A percentile compares a stretch with the other conserved stretches of the same genome.
These are phyloP conservation scores for Elymnias hypermnestra DNA, from an alignment of 1,140 invertebrate genomes.

Conservation along the genomic window DNA sequence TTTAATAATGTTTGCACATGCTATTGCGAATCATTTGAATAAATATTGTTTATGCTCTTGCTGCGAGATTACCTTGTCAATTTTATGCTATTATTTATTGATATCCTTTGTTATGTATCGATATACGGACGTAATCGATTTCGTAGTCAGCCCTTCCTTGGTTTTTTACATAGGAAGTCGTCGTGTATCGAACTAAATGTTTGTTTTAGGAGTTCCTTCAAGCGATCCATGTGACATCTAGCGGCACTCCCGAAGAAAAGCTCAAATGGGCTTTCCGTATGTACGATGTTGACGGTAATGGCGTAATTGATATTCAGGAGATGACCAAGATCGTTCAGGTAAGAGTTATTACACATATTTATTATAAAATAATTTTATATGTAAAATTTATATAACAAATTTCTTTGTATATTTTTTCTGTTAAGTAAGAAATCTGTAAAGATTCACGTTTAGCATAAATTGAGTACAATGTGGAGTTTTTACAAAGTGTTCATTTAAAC, in stretches of 20 bases:
- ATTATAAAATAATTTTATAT: too few relatives aligned
- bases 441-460: too few relatives aligned
- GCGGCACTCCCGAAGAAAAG: constrained; percentile 98
- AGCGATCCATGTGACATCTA: constrained; percentile 98
- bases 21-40: constrained; percentile 24
- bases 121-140: not conserved
- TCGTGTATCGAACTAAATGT: constrained; percentile 41
- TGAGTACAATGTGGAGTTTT: too few relatives aligned
- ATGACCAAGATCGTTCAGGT: constrained; percentile 97
- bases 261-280: constrained; percentile 99
- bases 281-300: constrained; percentile 99
- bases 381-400: not conserved
- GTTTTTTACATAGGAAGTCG: constrained; percentile 22
- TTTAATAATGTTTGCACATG: constrained; percentile 15
- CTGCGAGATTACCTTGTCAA: constrained; percentile 7
- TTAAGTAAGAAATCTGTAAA: too few relatives aligned
- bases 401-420: too few relatives aligned
- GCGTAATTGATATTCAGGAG: constrained; percentile 98
- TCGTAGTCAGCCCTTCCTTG: constrained; percentile 20
- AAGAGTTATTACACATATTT: too few relatives aligned
- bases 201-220: constrained; percentile 94
- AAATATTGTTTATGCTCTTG: constrained; percentile 13
- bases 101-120: not conserved
- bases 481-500: too few relatives aligned
- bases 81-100: not conserved